Base-by-base conservation (phyloP, 1,140 invertebrate species). In the Chironomus tepperi region DNA sequence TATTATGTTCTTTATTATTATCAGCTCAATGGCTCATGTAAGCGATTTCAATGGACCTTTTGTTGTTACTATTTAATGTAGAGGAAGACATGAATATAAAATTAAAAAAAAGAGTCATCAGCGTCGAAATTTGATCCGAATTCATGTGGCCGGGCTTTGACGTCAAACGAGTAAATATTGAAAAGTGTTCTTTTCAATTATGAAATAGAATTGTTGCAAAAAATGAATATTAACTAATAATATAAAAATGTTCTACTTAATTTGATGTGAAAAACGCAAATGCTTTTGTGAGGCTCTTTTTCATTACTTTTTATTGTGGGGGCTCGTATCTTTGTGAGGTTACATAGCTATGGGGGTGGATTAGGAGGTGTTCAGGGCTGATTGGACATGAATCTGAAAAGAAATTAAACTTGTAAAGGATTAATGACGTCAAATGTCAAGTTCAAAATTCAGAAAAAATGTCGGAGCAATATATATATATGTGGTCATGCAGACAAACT, bases 71-170 rank as follows among this genome's bases (percentile, higher is more conserved):
- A 57, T 57, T 15, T 15, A 47, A 15, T 15, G n/a, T 5, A 57
- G 0, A 57, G 12, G 9, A 57, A n/a, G 24, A 34, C 24, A 2
- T 34, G 24, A 34, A 57, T 57, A 57, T 57, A 7, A n/a, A 18
- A 70, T 70, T 18, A 19, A 6, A 8, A n/a, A 70, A 18, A 70
- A 18, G 18, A 70, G 65, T 19, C 65, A 70, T 57, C 47, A 57
- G 12, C 47, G 47, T 12, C n/a, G 65, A 70, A 70, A 70, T 70
- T 70, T 70, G 65, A 70, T 70, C 16, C 6, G 65, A 70, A 70
- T 70, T 70, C 65, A 21, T 70, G n/a, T 19, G 19, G 12, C 47
- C 3, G 10, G 47, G 9, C 8, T 57, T 70, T 70, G 65, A 70
- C 65, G 65, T 70, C 65, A 70, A 19, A 70, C 18, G n/a, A 19